phyloP scores from a whole-genome alignment of 2,113 vertebrate species.

The Orientallactaga bullata region DNA sequence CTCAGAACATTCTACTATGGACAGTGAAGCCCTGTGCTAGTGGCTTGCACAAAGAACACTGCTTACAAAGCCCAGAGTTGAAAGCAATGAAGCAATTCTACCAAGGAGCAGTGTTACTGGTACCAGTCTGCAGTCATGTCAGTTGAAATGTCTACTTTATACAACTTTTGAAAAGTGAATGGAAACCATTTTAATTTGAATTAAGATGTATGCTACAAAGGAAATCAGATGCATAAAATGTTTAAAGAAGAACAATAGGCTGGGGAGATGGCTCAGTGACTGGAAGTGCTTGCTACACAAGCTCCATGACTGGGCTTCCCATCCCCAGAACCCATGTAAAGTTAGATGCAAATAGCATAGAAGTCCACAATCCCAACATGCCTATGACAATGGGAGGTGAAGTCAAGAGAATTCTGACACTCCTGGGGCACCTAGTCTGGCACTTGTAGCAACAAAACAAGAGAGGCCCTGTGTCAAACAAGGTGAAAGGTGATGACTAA shows the following conservation, averaged over 20 bases:
- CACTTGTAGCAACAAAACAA: too few species aligned
- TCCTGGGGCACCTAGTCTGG: too few species aligned
- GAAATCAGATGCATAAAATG: not conserved
- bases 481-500: too few species aligned
- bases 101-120: not conserved
- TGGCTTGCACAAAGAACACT: not conserved
- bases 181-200: not conserved
- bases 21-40: rapidly evolving
- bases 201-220: not conserved
- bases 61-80: rapidly evolving
- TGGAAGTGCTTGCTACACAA: too few species aligned
- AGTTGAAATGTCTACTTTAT: not conserved
- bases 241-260: not conserved
- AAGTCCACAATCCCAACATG: not conserved
- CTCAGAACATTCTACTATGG: not conserved
- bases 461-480: too few species aligned
- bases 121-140: too few species aligned
- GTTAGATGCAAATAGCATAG: too few species aligned
- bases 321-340: too few species aligned
- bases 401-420: too few species aligned
- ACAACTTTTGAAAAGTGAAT: not conserved
- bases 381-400: too few species aligned
- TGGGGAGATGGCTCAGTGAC: too few species aligned
- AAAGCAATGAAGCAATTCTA: not conserved
- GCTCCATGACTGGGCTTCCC: too few species aligned